A percentile compares a stretch with the other conserved stretches of the same genome.
These are phyloP conservation scores for Drosophila antonietae DNA, from an alignment of 2,888 invertebrate genomes.

Conservation along the genomic window DNA sequence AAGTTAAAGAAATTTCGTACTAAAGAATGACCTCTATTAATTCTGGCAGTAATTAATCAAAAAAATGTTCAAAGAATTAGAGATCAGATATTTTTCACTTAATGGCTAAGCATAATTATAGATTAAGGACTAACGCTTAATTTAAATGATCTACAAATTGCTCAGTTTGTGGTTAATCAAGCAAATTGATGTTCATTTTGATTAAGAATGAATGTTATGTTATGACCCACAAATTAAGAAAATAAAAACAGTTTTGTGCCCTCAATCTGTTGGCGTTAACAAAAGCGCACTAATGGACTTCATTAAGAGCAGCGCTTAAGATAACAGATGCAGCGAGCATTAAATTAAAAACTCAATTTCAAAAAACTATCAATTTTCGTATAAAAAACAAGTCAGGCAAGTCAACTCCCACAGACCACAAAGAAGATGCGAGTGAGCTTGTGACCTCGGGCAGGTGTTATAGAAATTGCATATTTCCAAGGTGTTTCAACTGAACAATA, in stretches of 20 bases:
- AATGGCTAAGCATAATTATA: neutral
- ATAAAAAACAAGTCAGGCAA: neutral
- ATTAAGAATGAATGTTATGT: conserved; percentile 4
- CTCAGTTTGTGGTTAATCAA: neutral
- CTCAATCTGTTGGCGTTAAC: conserved; percentile 10
- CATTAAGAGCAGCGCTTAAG: conserved; percentile 14
- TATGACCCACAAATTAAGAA: neutral
- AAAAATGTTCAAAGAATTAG: neutral
- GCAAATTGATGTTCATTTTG: neutral
- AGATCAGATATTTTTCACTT: neutral
- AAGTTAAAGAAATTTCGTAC: too few relatives aligned
- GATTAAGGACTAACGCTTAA: neutral
- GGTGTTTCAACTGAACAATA: conserved; percentile 5
- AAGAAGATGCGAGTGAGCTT: conserved; percentile 4
- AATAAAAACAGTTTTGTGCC: conserved; percentile 1
- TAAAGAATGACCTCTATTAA: neutral
- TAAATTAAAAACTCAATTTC: conserved; percentile 9
- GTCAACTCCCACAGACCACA: neutral
- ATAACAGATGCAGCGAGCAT: conserved; percentile 3
- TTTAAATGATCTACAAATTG: neutral
- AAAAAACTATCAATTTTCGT: conserved; percentile 16
- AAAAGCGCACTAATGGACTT: conserved; percentile 34
- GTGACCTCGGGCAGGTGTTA: conserved; percentile 35
- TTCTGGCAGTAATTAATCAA: neutral
- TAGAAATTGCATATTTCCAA: conserved; percentile 47